Evolutionary conservation across 2,888 invertebrate genomes (phyloP).

Genomic region (Andrena flavipes): DNA sequence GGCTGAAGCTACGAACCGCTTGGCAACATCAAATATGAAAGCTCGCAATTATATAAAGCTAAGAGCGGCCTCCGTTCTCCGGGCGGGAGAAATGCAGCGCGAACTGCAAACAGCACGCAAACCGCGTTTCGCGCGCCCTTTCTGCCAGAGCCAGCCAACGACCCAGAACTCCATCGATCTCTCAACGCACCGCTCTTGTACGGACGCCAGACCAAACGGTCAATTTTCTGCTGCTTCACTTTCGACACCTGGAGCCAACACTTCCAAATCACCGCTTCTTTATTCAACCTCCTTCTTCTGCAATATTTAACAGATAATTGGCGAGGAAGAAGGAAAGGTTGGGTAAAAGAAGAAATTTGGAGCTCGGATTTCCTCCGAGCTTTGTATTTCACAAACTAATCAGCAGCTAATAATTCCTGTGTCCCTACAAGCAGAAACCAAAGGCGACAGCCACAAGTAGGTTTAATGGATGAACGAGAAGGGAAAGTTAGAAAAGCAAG

Average conservation of each 20-base stretch:
- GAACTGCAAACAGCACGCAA: slow-evolving; percentile 66
- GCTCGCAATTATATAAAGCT: slow-evolving; percentile 74
- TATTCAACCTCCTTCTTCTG: no score
- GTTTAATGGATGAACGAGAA: slow-evolving; percentile 11
- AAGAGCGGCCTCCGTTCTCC: slow-evolving; percentile 54
- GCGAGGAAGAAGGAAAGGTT: no score
- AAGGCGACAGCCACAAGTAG: no score
- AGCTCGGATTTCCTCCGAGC: no score
- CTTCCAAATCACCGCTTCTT: no score
- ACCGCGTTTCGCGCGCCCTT: slow-evolving; percentile 50
- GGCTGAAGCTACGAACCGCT: slow-evolving; percentile 51
- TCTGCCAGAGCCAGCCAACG: neutral
- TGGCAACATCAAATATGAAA: slow-evolving; percentile 73
- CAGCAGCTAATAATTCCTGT: no score
- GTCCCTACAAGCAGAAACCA: no score
- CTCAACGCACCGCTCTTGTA: slow-evolving; percentile 11
- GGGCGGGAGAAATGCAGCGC: slow-evolving; percentile 55
- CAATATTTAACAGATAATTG: no score
- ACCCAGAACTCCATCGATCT: slow-evolving; percentile 56
- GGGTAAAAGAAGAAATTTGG: no score
- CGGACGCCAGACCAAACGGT: no score
- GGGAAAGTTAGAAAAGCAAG: slow-evolving; percentile 51
- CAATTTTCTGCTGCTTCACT: neutral
- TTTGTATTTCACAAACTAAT: no score
- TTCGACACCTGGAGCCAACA: neutral